Evolutionary conservation across 2,797 vertebrate species (phyloP).

Genomic region (Rhinogobio ventralis): DNA sequence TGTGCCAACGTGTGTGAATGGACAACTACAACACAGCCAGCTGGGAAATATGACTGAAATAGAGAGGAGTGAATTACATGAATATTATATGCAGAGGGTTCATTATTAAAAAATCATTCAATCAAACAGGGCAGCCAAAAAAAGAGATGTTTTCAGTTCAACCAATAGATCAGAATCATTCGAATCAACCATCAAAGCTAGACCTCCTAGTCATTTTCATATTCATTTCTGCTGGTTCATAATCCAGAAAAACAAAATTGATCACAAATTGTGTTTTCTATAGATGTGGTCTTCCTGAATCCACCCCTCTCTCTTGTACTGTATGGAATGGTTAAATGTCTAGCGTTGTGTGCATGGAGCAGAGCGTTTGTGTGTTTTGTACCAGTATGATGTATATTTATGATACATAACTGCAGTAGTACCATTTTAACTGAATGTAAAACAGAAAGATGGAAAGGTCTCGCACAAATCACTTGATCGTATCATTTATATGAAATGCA

Average conservation of each 20-base stretch:
- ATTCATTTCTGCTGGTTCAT: background rate
- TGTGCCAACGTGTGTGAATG: conserved; percentile 47
- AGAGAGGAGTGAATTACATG: background rate
- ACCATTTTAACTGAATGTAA: conserved; percentile 50
- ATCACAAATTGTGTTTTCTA: background rate
- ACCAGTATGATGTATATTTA: conserved; percentile 45
- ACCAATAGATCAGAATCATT: background rate
- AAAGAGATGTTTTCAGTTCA: background rate
- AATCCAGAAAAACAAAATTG: background rate
- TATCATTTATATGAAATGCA: background rate
- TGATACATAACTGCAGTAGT: conserved; percentile 39
- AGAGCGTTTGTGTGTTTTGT: conserved; percentile 42
- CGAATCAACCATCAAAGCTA: too few relatives aligned
- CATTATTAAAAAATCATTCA: background rate
- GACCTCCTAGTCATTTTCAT: background rate
- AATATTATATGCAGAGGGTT: background rate
- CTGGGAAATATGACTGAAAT: background rate
- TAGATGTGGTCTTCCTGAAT: conserved; percentile 46
- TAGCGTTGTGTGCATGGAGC: conserved; percentile 48
- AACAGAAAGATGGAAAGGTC: conserved; percentile 6
- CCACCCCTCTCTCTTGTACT: conserved; percentile 40
- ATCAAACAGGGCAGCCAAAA: background rate
- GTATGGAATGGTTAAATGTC: conserved; percentile 42
- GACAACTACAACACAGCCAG: background rate
- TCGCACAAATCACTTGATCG: background rate